Percentiles rank a stretch among this genome's conserved stretches.
These are phyloP conservation scores for Macaria liturata DNA, from an alignment of 2,888 invertebrate species.

Conservation along the genomic window DNA sequence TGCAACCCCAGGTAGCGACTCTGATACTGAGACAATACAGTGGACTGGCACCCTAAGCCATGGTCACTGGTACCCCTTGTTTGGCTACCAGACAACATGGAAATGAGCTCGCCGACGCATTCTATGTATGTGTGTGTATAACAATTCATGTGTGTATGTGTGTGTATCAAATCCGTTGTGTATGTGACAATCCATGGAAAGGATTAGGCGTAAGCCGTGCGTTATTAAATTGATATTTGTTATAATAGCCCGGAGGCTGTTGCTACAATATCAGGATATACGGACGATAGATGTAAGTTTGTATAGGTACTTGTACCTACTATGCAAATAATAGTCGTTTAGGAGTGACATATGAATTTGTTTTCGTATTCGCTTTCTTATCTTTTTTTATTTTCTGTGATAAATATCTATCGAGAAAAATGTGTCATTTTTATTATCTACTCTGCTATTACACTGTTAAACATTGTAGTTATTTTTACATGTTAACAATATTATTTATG, in stretches of 20 bases:
- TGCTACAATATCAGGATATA: no score
- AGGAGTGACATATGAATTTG: no score
- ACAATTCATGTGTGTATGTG: slow-evolving; percentile 15
- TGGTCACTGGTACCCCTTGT: slow-evolving; percentile 24
- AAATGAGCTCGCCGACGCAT: slow-evolving; percentile 28
- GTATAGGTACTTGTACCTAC: background rate
- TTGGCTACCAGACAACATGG: slow-evolving; percentile 32
- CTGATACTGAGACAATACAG: background rate
- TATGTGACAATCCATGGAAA: slow-evolving; percentile 30
- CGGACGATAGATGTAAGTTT: no score
- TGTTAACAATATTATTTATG: no score
- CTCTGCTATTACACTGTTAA: no score
- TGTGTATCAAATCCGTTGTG: slow-evolving; percentile 27
- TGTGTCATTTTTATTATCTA: no score
- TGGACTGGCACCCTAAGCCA: slow-evolving; percentile 4
- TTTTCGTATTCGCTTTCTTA: no score
- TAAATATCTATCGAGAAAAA: no score
- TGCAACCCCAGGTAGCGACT: no score
- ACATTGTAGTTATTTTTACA: no score
- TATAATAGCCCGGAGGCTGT: no score
- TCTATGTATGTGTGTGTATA: slow-evolving; percentile 25
- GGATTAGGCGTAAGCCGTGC: background rate
- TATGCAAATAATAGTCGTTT: background rate
- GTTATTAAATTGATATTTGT: slow-evolving; percentile 1
- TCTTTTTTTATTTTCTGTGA: no score